These are phyloP conservation scores for Anoplolepis gracilipes DNA, from an alignment of 1,140 invertebrate species.

Conservation along the genomic window DNA sequence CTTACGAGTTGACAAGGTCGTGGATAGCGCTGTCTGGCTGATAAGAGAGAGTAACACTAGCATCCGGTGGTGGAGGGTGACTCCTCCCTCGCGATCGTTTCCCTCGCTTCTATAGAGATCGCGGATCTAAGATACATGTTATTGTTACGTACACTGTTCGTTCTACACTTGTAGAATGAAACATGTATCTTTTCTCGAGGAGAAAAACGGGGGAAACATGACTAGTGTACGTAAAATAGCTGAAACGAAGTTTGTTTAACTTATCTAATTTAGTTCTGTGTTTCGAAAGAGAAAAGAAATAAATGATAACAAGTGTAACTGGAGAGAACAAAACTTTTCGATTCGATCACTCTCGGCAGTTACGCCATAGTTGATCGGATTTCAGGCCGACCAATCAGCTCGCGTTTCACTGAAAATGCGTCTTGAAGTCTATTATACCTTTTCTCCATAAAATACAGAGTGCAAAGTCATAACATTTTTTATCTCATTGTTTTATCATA, in stretches of 20 bases:
- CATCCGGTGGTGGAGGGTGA: slow-evolving; percentile 64
- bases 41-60: slow-evolving; percentile 71
- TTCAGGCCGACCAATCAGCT: not conserved
- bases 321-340: not conserved
- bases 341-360: not conserved
- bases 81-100: not conserved
- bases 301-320: not conserved
- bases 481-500: too few species aligned
- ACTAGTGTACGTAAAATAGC: not conserved
- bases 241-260: not conserved
- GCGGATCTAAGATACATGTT: too few species aligned
- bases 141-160: not conserved
- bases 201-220: not conserved
- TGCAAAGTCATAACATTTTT: too few species aligned
- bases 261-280: not conserved
- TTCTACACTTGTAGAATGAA: not conserved
- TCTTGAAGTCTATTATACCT: slow-evolving; percentile 7
- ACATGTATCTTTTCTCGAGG: not conserved
- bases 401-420: not conserved
- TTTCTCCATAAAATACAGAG: not conserved
- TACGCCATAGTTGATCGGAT: not conserved
- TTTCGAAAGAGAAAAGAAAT: not conserved
- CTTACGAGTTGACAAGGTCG: slow-evolving; percentile 58
- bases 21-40: slow-evolving; percentile 60
- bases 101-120: not conserved